These are phyloP conservation scores for Formica aserva DNA, from an alignment of 2,888 invertebrate species.

Conservation along the genomic window DNA sequence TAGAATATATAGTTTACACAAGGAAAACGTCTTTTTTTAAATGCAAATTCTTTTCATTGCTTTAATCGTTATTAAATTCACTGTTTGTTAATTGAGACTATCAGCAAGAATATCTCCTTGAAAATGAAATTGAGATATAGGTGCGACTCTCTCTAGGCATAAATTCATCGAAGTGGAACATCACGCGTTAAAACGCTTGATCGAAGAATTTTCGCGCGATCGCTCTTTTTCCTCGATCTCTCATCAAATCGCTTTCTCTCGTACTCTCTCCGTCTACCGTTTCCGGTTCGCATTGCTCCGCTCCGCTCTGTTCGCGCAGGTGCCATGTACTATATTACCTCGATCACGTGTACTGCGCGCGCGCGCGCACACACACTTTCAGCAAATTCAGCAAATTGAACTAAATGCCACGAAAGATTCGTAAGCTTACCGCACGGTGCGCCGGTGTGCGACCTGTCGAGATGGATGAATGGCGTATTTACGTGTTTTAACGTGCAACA, in stretches of 20 bases:
- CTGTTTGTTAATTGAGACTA: background rate
- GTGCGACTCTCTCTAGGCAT: background rate
- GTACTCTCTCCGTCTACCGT: slow-evolving; percentile 63
- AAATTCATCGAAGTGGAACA: background rate
- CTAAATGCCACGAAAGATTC: slow-evolving; percentile 74
- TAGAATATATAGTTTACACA: too few species aligned
- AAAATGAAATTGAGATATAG: background rate
- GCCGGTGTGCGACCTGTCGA: slow-evolving; percentile 59
- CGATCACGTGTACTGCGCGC: slow-evolving; percentile 41
- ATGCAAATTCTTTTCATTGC: background rate
- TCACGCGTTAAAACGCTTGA: slow-evolving; percentile 8
- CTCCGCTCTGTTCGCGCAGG: background rate
- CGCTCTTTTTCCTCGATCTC: background rate
- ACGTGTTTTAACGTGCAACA: slow-evolving; percentile 65
- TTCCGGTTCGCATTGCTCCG: slow-evolving; percentile 46
- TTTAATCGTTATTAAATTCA: background rate
- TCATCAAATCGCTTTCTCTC: slow-evolving; percentile 48
- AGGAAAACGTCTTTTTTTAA: too few species aligned
- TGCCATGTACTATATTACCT: slow-evolving; percentile 60
- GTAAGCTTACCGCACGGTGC: slow-evolving; percentile 71
- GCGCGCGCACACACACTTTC: slow-evolving; percentile 68
- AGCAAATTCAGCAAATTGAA: slow-evolving; percentile 70
- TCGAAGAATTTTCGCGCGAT: slow-evolving; percentile 28
- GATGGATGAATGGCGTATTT: slow-evolving; percentile 73
- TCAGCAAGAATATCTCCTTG: background rate